Evolutionary conservation across 2,888 invertebrate species (phyloP).

Genomic region (Anthrax anthrax): DNA sequence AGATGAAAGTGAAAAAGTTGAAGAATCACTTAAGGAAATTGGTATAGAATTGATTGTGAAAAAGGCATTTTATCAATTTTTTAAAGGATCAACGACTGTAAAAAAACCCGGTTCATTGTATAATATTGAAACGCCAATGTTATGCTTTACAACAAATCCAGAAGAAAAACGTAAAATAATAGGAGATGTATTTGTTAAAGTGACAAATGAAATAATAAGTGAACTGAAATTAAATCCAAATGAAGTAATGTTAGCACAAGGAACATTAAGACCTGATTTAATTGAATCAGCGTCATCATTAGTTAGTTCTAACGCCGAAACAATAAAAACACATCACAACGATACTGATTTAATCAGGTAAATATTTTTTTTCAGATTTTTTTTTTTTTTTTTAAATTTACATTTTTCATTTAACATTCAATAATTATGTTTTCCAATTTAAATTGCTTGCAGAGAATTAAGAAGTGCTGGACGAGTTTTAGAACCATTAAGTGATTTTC

Average conservation of each 20-base stretch:
- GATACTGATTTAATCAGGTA: slow-evolving; percentile 87
- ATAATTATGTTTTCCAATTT: background rate
- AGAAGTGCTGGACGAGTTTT: slow-evolving; percentile 72
- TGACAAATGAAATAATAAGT: slow-evolving; percentile 78
- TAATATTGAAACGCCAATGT: slow-evolving; percentile 54
- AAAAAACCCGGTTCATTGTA: slow-evolving; percentile 43
- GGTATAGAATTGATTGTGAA: slow-evolving; percentile 70
- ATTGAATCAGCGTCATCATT: slow-evolving; percentile 91
- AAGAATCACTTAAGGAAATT: slow-evolving; percentile 63
- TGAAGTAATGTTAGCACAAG: slow-evolving; percentile 86
- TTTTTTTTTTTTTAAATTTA: no score
- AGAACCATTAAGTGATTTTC: slow-evolving; percentile 97
- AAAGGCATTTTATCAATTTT: slow-evolving; percentile 56
- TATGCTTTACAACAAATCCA: slow-evolving; percentile 77
- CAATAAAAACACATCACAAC: slow-evolving; percentile 99
- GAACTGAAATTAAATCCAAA: slow-evolving; percentile 82
- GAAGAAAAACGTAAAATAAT: slow-evolving; percentile 98
- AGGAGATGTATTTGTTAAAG: slow-evolving; percentile 94
- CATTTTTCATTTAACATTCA: background rate
- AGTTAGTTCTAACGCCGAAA: slow-evolving; percentile 78
- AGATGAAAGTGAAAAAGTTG: slow-evolving; percentile 81
- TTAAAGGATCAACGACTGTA: slow-evolving; percentile 70
- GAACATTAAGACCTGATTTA: slow-evolving; percentile 91
- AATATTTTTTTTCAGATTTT: background rate
- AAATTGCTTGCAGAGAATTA: slow-evolving; percentile 37